Conservation (phyloP, 2,888 invertebrate genomes). For the Serripes groenlandicus region DNA sequence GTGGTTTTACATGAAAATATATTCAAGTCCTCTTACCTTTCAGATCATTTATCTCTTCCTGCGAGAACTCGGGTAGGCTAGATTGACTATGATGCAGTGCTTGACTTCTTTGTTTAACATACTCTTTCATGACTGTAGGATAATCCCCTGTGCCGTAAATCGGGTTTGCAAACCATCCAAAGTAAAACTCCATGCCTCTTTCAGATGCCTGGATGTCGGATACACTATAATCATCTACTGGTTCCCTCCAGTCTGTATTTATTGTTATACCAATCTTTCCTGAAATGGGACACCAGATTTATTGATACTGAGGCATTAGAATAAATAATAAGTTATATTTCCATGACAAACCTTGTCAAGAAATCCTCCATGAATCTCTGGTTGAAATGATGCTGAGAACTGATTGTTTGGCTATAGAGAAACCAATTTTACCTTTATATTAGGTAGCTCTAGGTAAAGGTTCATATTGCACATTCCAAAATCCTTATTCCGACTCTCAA, state of each 20-base stretch:
- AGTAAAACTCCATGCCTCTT: slow-evolving; percentile 54
- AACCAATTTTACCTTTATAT: no score
- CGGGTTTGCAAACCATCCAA: slow-evolving; percentile 70
- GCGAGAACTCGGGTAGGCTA: slow-evolving; percentile 82
- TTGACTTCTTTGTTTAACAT: slow-evolving; percentile 70
- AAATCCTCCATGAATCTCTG: no score
- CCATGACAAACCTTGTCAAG: no score
- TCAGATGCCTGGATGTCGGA: slow-evolving; percentile 63
- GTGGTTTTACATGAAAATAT: no score
- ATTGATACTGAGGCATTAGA: no score
- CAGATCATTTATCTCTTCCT: slow-evolving; percentile 76
- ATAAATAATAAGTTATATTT: no score
- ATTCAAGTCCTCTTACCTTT: no score
- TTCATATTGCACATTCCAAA: no score
- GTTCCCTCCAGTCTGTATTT: slow-evolving; percentile 68
- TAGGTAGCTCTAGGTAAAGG: no score
- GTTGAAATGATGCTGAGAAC: no score
- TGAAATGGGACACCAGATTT: slow-evolving; percentile 16
- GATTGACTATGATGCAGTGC: slow-evolving; percentile 69
- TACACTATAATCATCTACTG: slow-evolving; percentile 52
- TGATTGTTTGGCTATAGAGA: no score
- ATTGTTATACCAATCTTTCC: slow-evolving; percentile 66
- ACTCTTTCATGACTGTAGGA: slow-evolving; percentile 59
- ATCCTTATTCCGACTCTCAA: no score
- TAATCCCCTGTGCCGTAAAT: slow-evolving; percentile 66